Base-by-base conservation (phyloP, 1,140 invertebrate species). In the Artemia franciscana region DNA sequence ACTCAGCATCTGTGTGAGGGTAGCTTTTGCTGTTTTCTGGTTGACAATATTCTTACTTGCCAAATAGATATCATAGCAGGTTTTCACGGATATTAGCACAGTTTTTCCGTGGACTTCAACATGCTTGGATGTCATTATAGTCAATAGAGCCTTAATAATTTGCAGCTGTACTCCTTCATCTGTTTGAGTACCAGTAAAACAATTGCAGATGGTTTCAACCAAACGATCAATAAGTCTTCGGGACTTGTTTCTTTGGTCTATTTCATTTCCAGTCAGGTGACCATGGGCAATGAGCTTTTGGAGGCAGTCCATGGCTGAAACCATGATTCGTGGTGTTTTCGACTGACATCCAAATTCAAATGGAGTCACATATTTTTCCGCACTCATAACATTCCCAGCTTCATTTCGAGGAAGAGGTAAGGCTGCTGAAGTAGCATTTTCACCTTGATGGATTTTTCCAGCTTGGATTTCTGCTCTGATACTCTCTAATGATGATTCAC, bases 221-320 rank as follows among this genome's bases (percentile, higher is more conserved):
- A 99, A 96, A 64, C 92, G 80, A 72, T 98, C 93, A 67, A 98
- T 98, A 2, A 98, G 74, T 27, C 90, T 73, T 73, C 91, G 91
- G 28, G 84, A 86, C 0, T 86, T 84, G 65, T 84, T 83, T 0
- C 86, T 87, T 1, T 84, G 86, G 73, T 98, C 93, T 18, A 86
- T 82, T 64, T 86, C 82, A 72, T 88, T 91, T 23, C 93, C 94
- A 24, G 90, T 93, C n/a, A 98, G 75, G 72, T 99, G 95, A 0
- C 95, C 95, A 79, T 98, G 98, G 7, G 95, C 93, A 66, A 98
- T 98, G 12, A 99, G 75, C 79, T 99, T 99, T 78, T 98, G 82
- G 51, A 98, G 75, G 72, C 94, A 98, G 73, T 99, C 96, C 23
- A 99, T 74, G 3, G 94, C 88, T 3, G 89, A 93, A 2, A 93